phyloP scores from a whole-genome alignment of 2,113 vertebrate species.

The Bufo gargarizans region DNA sequence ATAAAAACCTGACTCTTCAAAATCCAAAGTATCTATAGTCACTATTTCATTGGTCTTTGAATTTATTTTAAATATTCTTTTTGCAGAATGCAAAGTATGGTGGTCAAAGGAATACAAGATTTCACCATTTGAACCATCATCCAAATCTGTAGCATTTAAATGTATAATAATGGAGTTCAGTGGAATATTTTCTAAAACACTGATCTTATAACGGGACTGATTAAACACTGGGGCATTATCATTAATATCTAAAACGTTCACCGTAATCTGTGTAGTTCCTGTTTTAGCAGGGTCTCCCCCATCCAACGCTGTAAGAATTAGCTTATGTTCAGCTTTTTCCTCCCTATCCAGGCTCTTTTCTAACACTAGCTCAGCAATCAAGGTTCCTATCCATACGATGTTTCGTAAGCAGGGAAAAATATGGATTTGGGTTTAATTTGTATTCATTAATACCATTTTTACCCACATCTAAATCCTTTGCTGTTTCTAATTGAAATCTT shows the following conservation, averaged over 20 bases:
- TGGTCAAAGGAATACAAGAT: slow-evolving; percentile 75
- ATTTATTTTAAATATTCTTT: slow-evolving; percentile 75
- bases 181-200: slow-evolving; percentile 71
- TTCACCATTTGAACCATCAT: slow-evolving; percentile 80
- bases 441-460: slow-evolving; percentile 75
- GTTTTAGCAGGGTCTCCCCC: slow-evolving; percentile 74
- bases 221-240: slow-evolving; percentile 76
- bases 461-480: slow-evolving; percentile 78
- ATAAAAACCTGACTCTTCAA: slow-evolving; percentile 64
- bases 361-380: slow-evolving; percentile 77
- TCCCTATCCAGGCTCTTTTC: slow-evolving; percentile 77
- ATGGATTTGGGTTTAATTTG: slow-evolving; percentile 67
- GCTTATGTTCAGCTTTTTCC: slow-evolving; percentile 70
- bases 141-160: slow-evolving; percentile 76
- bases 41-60: slow-evolving; percentile 70
- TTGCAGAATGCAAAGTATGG: slow-evolving; percentile 72
- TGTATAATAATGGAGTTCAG: slow-evolving; percentile 69
- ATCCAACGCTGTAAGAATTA: slow-evolving; percentile 76
- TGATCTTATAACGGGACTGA: slow-evolving; percentile 69
- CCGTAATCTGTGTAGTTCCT: slow-evolving; percentile 71
- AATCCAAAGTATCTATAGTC: slow-evolving; percentile 64
- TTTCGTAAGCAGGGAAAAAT: slow-evolving; percentile 67
- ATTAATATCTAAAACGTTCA: slow-evolving; percentile 75
- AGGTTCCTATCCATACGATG: slow-evolving; percentile 70
- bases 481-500: slow-evolving; percentile 75